Percentiles rank a stretch among this genome's conserved stretches.
These are phyloP conservation scores for Lithodes maja DNA, from an alignment of 2,888 invertebrate genomes.

Conservation along the genomic window DNA sequence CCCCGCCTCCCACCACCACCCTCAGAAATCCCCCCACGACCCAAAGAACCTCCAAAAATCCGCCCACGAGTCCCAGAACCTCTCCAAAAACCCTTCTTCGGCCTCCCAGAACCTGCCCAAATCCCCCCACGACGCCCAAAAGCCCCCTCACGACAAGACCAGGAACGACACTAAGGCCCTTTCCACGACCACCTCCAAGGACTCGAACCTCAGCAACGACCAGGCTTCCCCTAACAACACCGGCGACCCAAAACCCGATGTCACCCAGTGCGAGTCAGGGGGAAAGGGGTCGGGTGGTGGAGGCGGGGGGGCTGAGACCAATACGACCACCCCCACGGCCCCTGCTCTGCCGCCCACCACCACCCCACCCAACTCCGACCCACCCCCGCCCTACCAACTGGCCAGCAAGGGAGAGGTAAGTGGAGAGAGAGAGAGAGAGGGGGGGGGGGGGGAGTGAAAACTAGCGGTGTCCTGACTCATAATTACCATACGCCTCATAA, in stretches of 20 bases:
- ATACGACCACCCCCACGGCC: slow-evolving; percentile 15
- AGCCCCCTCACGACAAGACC: not conserved
- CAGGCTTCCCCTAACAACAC: not conserved
- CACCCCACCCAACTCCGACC: slow-evolving; percentile 40
- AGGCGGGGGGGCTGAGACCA: not conserved
- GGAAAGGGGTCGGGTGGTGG: not conserved
- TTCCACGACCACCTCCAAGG: slow-evolving; percentile 14
- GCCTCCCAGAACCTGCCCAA: not conserved
- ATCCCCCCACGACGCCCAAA: not conserved
- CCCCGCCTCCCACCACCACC: not conserved
- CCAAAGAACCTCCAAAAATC: not conserved
- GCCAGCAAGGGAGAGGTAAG: slow-evolving; percentile 35
- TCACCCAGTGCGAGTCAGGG: slow-evolving; percentile 45
- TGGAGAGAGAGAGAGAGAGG: not conserved
- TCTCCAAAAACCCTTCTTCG: not conserved
- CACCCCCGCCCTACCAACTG: slow-evolving; percentile 52
- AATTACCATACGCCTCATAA: too few relatives aligned
- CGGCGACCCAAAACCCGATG: slow-evolving; percentile 29
- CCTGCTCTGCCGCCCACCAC: slow-evolving; percentile 27
- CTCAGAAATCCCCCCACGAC: not conserved
- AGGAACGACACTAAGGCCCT: slow-evolving; percentile 3
- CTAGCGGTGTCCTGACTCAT: too few relatives aligned
- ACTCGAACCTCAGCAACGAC: slow-evolving; percentile 12
- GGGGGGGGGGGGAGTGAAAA: not conserved
- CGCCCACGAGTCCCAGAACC: not conserved